Base-by-base conservation (phyloP, 2,888 invertebrate species). In the Nomada ruficornis region DNA sequence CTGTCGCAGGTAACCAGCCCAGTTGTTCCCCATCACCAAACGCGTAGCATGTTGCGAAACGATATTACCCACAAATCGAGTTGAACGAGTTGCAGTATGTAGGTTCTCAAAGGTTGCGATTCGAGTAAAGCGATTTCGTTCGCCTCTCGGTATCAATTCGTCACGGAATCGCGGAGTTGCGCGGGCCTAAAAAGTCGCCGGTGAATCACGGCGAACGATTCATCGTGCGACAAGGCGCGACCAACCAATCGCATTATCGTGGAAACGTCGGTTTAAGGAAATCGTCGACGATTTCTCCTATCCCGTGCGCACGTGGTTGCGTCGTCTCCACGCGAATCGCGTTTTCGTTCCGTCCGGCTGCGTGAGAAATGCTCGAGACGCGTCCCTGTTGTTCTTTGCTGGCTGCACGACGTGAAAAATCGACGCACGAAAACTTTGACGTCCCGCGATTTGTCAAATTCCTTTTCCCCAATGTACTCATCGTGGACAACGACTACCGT, bases 361-460 rank as follows among this genome's bases (percentile, higher is more conserved):
- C 85, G 91, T 93, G 93, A 93, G 93, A 93, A 93, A 93, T 93
- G 91, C 83, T 67, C 78, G 84, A 71, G 78, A 81, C 85, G 80
- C 80, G 71, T 83, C 76, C 83, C 89, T 85, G 84, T 88, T 87
- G 88, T 89, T 89, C 89, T 87, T 81, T 82, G 87, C 82, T 83
- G 72, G 82, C 74, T 80, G 82, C 80, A 64, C 84, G 78, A 87
- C 86, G 88, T 93, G 93, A 93, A 93, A 93, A 93, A 94, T 93
- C 91, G 93, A 89, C 88, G 89, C 78, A 89, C 89, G 88, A 91
- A 90, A 90, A 92, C 91, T 91, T 89, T 92, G 93, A 93, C 93
- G 90, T 85, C 44, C 47, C 88, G 88, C 91, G 90, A 93, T 93
- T 92, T 92, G 91, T 94, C 93, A 93, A 91, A 89, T 88, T 86